phyloP scores from a whole-genome alignment of 2,113 vertebrate species.

The Etia nguti region DNA sequence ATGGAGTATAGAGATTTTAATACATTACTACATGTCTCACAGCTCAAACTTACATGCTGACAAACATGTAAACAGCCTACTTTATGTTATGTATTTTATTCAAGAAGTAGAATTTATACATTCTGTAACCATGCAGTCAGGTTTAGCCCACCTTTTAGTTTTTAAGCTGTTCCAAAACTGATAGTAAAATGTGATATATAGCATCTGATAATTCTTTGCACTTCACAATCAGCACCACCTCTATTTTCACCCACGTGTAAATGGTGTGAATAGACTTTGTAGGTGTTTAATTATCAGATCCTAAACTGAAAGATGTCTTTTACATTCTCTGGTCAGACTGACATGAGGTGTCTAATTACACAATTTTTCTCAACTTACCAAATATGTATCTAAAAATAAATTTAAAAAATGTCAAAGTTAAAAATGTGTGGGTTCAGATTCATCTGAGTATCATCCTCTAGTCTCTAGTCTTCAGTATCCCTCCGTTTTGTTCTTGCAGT shows the following conservation, averaged over 20 bases:
- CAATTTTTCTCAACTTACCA: not conserved
- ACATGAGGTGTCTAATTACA: not conserved
- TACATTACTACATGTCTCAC: not conserved
- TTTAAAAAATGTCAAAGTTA: not conserved
- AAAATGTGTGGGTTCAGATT: not conserved
- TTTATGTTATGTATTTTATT: not conserved
- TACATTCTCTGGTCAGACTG: not conserved
- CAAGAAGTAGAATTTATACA: not conserved
- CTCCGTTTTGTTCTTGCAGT: not conserved
- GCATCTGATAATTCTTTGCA: not conserved
- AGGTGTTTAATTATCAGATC: constrained; percentile 66
- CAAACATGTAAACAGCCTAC: not conserved
- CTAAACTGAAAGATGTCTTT: constrained; percentile 1
- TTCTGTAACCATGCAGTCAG: not conserved
- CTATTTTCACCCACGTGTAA: not conserved
- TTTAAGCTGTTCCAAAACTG: not conserved
- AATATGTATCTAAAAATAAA: not conserved
- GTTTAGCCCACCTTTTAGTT: not conserved
- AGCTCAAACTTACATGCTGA: not conserved
- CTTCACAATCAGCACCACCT: constrained; percentile 23
- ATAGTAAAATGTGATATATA: not conserved
- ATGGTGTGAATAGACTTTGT: constrained; percentile 4
- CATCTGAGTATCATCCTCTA: not conserved
- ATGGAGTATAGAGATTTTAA: not conserved
- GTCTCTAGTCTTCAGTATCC: too few relatives aligned